These are phyloP conservation scores for Zygothrica quintamaculata DNA, from an alignment of 2,888 invertebrate genomes.

Conservation along the genomic window DNA sequence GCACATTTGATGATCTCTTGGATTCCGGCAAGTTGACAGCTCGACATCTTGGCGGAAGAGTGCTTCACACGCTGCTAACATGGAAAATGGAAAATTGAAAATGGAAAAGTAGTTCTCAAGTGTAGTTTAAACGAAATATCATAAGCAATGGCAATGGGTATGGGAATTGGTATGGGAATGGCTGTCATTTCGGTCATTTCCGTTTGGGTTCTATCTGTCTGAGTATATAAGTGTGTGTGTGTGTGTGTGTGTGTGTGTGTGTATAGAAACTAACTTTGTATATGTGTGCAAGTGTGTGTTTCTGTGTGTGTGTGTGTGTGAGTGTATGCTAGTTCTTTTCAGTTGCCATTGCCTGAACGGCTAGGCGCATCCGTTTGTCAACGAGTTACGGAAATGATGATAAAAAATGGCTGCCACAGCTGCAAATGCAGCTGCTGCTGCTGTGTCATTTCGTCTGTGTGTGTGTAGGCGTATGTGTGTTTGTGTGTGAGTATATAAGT, in stretches of 20 bases:
- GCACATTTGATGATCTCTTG: conserved; percentile 13
- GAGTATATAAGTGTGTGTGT: conserved; percentile 1
- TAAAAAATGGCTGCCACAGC: conserved; percentile 75
- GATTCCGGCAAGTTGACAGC: conserved; percentile 2
- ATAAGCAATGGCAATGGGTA: conserved; percentile 59
- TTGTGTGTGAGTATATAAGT: conserved; percentile 17
- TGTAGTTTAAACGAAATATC: conserved; percentile 67
- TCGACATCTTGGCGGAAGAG: conserved; percentile 17
- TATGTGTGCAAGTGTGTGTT: conserved; percentile 22
- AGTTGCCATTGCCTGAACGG: conserved; percentile 61
- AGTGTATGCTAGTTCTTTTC: conserved; percentile 23
- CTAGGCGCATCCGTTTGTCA: conserved; percentile 80
- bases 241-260: conserved; percentile 10
- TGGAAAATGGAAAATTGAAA: conserved; percentile 20
- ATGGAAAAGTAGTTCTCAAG: conserved; percentile 60
- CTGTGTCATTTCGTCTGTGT: conserved; percentile 33
- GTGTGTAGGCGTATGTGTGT: conserved; percentile 44
- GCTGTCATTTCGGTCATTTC: conserved; percentile 77
- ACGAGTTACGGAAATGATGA: conserved; percentile 82
- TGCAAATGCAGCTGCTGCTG: conserved; percentile 54
- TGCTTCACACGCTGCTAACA: conserved; percentile 42
- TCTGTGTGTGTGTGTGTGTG: conserved; percentile 13
- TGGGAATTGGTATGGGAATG: conserved; percentile 21
- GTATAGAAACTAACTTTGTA: too few species aligned
- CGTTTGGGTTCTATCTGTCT: conserved; percentile 35